phyloP scores from a whole-genome alignment of 2,113 vertebrate genomes.

The Cyphomyrus discorhynchus region DNA sequence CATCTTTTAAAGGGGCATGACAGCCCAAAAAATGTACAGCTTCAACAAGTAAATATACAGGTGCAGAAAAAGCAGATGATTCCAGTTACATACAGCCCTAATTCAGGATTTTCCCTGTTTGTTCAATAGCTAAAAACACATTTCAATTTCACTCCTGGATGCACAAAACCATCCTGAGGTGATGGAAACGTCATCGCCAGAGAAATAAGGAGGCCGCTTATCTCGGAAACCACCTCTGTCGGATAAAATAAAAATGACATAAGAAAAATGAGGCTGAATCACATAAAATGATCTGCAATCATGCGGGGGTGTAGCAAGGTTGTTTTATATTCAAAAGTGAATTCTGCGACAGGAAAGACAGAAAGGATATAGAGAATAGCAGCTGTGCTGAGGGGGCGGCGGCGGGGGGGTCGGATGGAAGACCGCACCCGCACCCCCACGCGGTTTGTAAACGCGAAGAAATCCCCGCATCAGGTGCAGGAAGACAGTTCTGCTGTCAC shows the following conservation, averaged over 20 bases:
- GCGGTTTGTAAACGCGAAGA: neutral
- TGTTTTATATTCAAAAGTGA: neutral
- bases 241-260: neutral
- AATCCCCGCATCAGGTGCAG: neutral
- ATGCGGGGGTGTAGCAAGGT: neutral
- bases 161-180: constrained; percentile 16
- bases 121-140: constrained; percentile 14
- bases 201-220: constrained; percentile 5
- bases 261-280: neutral
- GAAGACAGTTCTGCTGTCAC: neutral
- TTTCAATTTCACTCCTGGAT: constrained; percentile 20
- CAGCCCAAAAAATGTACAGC: neutral
- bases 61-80: neutral
- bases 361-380: too few species aligned
- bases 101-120: constrained; percentile 11
- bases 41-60: neutral
- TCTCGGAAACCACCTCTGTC: neutral
- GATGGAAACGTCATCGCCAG: constrained; percentile 2
- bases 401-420: too few species aligned
- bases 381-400: too few species aligned
- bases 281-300: neutral
- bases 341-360: neutral
- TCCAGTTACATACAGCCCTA: neutral
- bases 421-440: too few species aligned
- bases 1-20: neutral